These are phyloP conservation scores for Chondrilla cf. caribensis DNA, from an alignment of 37 sponge, comb jelly and placozoan species.

Conservation along the genomic window DNA sequence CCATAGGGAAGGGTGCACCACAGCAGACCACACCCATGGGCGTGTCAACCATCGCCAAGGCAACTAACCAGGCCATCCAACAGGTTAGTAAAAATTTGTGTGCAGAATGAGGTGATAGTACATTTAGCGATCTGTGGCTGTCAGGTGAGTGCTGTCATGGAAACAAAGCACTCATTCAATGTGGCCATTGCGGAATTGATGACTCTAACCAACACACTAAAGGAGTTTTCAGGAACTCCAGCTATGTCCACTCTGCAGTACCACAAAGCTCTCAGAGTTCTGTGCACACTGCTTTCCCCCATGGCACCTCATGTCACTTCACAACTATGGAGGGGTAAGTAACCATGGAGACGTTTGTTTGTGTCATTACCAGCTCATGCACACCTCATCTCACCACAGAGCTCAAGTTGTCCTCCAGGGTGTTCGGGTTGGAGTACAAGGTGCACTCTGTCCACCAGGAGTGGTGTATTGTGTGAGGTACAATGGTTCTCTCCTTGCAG, in stretches of 20 bases:
- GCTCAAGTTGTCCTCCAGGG: background rate
- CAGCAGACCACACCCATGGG: background rate
- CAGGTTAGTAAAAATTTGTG: conserved; percentile 38
- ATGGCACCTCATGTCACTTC: conserved; percentile 76
- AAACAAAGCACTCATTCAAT: conserved; percentile 48
- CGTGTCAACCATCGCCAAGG: conserved; percentile 11
- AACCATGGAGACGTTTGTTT: background rate
- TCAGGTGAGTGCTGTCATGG: conserved; percentile 47
- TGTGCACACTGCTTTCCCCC: conserved; percentile 64
- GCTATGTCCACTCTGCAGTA: conserved; percentile 19
- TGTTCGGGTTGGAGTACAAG: background rate
- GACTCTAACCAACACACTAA: conserved; percentile 48
- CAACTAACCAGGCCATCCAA: conserved; percentile 44
- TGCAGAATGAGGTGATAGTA: no score
- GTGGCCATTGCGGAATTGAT: conserved; percentile 58
- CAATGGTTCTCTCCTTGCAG: background rate
- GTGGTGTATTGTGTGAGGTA: background rate
- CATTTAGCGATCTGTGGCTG: background rate
- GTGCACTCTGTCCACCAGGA: conserved; percentile 22
- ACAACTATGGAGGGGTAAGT: conserved; percentile 59
- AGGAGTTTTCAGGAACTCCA: background rate
- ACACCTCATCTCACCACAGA: no score
- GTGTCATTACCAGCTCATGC: no score
- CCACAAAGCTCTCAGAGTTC: conserved; percentile 39
- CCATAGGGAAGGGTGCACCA: background rate